Conservation (phyloP, 2,888 invertebrate species). For the Tetranychus truncatus region DNA sequence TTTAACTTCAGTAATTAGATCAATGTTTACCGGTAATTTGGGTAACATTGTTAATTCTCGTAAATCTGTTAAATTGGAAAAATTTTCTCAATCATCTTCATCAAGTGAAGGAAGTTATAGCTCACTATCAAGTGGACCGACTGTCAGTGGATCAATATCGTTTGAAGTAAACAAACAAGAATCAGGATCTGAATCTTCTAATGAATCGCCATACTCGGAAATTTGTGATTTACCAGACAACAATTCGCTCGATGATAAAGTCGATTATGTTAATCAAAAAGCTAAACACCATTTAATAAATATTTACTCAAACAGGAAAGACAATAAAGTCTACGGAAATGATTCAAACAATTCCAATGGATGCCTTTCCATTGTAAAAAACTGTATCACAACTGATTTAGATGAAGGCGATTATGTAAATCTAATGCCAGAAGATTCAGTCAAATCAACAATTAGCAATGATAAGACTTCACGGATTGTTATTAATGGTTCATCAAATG, state of each 20-base stretch:
- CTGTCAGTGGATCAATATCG: neutral
- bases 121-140: neutral
- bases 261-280: neutral
- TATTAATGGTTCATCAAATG: neutral
- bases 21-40: conserved; percentile 12
- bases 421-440: neutral
- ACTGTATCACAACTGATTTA: neutral
- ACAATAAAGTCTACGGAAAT: too few species aligned
- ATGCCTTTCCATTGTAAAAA: neutral
- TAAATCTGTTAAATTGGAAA: conserved; percentile 3
- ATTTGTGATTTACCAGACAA: neutral
- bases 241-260: neutral
- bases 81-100: neutral
- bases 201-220: neutral
- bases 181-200: neutral
- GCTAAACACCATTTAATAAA: too few species aligned
- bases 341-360: neutral
- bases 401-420: conserved; percentile 2
- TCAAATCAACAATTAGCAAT: neutral
- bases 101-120: conserved; percentile 13
- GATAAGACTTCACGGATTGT: neutral
- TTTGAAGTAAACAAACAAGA: neutral
- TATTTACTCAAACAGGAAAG: too few species aligned
- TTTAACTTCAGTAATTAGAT: conserved; percentile 14
- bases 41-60: neutral